phyloP scores from a whole-genome alignment of 2,113 vertebrate species.

The Melanostigma gelatinosum region DNA sequence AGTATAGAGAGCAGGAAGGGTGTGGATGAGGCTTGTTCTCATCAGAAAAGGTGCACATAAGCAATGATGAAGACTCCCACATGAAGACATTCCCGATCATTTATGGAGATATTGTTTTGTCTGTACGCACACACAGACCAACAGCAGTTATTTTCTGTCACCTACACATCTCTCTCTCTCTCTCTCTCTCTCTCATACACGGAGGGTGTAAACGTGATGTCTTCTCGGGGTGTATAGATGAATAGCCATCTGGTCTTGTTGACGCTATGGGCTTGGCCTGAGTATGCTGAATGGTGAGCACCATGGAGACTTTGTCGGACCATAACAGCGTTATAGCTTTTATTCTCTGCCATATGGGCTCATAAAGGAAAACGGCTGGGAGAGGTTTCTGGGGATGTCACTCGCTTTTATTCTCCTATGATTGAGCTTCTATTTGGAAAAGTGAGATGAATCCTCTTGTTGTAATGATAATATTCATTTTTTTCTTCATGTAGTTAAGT shows the following conservation, averaged over 20 bases:
- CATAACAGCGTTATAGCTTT: conserved; percentile 57
- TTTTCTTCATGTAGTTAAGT: neutral
- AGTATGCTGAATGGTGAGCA: conserved; percentile 44
- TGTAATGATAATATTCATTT: neutral
- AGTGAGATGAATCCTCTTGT: conserved; percentile 14
- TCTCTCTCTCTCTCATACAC: neutral
- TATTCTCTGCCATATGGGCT: conserved; percentile 73
- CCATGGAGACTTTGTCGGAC: conserved; percentile 60
- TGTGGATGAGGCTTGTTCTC: conserved; percentile 51
- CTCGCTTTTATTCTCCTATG: conserved; percentile 56
- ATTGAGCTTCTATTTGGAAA: conserved; percentile 42
- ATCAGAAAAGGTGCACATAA: conserved; percentile 55
- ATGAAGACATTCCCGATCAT: conserved; percentile 19
- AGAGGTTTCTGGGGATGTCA: conserved; percentile 57
- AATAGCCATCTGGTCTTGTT: conserved; percentile 73
- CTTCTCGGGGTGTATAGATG: conserved; percentile 51
- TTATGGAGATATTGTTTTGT: conserved; percentile 22
- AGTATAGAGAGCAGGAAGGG: conserved; percentile 57
- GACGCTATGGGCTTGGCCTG: conserved; percentile 62
- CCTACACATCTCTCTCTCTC: conserved; percentile 12
- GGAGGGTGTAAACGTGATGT: conserved; percentile 38
- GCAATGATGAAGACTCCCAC: neutral
- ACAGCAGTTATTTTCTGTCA: conserved; percentile 21
- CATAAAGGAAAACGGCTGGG: conserved; percentile 65
- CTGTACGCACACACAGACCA: neutral